Conservation (phyloP, 2,797 vertebrate genomes). For the Eutrigla gurnardus region DNA sequence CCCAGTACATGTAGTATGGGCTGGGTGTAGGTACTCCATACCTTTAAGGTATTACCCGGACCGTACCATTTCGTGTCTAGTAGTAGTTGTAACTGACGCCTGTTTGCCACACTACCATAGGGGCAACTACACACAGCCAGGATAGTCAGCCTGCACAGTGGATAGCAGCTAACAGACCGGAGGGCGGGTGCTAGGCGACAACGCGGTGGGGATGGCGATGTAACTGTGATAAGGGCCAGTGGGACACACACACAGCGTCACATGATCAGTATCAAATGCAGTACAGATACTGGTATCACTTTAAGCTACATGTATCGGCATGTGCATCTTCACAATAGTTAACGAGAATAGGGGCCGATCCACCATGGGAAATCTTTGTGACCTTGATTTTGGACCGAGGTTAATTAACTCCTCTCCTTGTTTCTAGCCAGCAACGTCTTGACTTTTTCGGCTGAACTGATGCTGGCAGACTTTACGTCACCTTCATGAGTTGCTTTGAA, state of each 20-base stretch:
- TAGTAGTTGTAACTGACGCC: too few species aligned
- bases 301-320: too few species aligned
- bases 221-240: too few species aligned
- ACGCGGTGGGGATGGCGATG: too few species aligned
- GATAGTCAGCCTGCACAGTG: too few species aligned
- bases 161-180: not conserved
- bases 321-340: not conserved
- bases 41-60: not conserved
- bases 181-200: too few species aligned
- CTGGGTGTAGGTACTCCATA: not conserved
- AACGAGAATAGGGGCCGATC: not conserved
- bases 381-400: not conserved
- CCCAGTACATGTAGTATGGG: not conserved
- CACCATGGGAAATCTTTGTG: not conserved
- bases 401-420: too few species aligned
- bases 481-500: not conserved
- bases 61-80: accelerated
- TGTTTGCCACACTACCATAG: too few species aligned
- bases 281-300: too few species aligned
- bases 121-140: too few species aligned
- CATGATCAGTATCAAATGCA: too few species aligned
- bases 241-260: too few species aligned
- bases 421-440: not conserved
- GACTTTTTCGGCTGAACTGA: not conserved
- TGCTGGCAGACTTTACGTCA: not conserved